phyloP scores from a whole-genome alignment of 2,888 invertebrate genomes.

The Parthenolecanium corni region DNA sequence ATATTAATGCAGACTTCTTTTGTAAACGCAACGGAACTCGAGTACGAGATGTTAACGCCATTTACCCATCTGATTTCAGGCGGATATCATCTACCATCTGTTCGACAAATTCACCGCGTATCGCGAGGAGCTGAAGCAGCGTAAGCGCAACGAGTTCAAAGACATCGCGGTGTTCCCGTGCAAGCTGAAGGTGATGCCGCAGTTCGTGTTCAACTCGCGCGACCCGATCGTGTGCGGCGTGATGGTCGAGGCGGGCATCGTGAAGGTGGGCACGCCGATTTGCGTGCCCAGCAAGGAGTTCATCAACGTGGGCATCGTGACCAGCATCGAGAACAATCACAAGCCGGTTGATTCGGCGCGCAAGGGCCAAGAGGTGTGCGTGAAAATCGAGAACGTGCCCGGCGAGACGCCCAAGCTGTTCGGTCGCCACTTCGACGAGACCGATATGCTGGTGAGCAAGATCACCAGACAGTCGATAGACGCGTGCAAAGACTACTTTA shows the following conservation, averaged over 20 bases:
- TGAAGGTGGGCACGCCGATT: constrained; percentile 92
- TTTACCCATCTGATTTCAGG: too few relatives aligned
- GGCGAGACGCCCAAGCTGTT: constrained; percentile 99
- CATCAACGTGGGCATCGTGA: constrained; percentile 84
- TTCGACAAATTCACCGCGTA: constrained; percentile 94
- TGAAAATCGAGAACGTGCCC: constrained; percentile 92
- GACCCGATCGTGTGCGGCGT: constrained; percentile 98
- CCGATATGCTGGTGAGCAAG: constrained; percentile 91
- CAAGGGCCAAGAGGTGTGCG: constrained; percentile 89
- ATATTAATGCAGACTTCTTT: too few relatives aligned
- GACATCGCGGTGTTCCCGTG: constrained; percentile 97
- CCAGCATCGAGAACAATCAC: constrained; percentile 91
- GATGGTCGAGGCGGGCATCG: constrained; percentile 84
- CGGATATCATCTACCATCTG: constrained; percentile 98
- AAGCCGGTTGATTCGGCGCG: constrained; percentile 87
- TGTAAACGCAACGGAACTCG: too few relatives aligned
- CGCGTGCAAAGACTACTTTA: constrained; percentile 97
- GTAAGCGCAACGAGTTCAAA: constrained; percentile 89
- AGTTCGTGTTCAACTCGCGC: constrained; percentile 94
- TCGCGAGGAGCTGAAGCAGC: constrained; percentile 77
- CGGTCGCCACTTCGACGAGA: constrained; percentile 95
- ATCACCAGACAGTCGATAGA: constrained; percentile 96
- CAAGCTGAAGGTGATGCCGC: constrained; percentile 58
- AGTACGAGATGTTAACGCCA: too few relatives aligned
- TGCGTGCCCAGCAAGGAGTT: constrained; percentile 97